Base-by-base conservation (phyloP, 2,113 vertebrate genomes). In the Salvelinus sp. region DNA sequence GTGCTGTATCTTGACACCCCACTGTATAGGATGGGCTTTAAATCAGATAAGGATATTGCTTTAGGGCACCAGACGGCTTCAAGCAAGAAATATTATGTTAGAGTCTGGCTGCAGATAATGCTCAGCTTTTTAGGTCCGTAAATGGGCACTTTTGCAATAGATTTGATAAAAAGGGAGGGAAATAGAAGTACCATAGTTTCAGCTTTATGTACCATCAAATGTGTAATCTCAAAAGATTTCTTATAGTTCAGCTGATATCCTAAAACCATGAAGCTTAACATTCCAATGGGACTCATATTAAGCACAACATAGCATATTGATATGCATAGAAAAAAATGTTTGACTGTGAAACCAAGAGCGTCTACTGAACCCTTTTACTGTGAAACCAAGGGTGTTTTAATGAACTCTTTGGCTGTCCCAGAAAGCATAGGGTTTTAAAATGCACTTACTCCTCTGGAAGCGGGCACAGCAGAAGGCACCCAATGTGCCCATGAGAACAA, bases 391-490 rank as follows among this genome's bases (percentile, higher is more conserved):
- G 33, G 48, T 27, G 33, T 33, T 33, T 33, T 7, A 44, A 44
- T 44, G 9, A 44, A 44, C 38, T 12, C 2, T 44, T 44, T 44
- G 38, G 38, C 38, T 10, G 23, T 66, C 25, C 22, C 5, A 10
- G 23, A 66, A 25, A 66, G 3, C n/a, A 25, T 28, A 14, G 14
- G 38, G 1, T 65, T 44, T 12, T 27, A 20, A 47, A 63, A 25
- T 66, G 14, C 67, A 91, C 94, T 90, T 94, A 96, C 95, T 96
- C 92, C 95, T 94, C 85, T 96, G 95, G 75, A 95, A 95, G 16
- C 95, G 94, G 76, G 95, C 93, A 0, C 95, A 96, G 93, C 95
- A 96, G 92, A 96, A 96, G 73, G 95, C 94, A 47, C 94, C 93
- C 38, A 96, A 94, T 77, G 95, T 96, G 85, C 94, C 95, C 94